Conservation (phyloP, 2,113 vertebrate genomes). For the Smithornis capensis region DNA sequence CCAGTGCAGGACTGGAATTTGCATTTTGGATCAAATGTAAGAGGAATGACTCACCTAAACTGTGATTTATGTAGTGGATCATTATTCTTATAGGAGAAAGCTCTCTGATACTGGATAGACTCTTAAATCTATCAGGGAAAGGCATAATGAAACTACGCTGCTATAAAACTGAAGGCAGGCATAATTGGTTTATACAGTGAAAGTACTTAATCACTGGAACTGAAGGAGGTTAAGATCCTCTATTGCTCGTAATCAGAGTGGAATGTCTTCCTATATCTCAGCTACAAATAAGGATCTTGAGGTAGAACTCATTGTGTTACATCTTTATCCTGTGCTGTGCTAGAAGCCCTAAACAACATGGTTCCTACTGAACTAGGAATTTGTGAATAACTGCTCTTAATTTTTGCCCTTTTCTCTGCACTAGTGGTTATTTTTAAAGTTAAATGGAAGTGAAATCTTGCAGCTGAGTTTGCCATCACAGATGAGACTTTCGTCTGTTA, state of each 20-base stretch:
- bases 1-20: background rate
- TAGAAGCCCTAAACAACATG: background rate
- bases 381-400: background rate
- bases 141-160: background rate
- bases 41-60: background rate
- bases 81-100: background rate
- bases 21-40: background rate
- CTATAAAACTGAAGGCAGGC: background rate
- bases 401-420: background rate
- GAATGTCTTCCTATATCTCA: background rate
- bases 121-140: background rate
- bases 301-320: background rate
- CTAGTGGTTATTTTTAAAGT: background rate
- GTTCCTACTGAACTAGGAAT: background rate
- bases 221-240: background rate
- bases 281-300: background rate
- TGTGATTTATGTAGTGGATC: background rate
- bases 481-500: background rate
- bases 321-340: background rate
- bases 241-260: background rate
- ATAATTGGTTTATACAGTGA: background rate
- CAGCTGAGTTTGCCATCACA: background rate
- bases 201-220: slow-evolving; percentile 5
- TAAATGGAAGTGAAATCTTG: background rate
- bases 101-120: background rate